Base-by-base conservation (phyloP, 2,113 vertebrate species). In the Syrrhaptes paradoxus region DNA sequence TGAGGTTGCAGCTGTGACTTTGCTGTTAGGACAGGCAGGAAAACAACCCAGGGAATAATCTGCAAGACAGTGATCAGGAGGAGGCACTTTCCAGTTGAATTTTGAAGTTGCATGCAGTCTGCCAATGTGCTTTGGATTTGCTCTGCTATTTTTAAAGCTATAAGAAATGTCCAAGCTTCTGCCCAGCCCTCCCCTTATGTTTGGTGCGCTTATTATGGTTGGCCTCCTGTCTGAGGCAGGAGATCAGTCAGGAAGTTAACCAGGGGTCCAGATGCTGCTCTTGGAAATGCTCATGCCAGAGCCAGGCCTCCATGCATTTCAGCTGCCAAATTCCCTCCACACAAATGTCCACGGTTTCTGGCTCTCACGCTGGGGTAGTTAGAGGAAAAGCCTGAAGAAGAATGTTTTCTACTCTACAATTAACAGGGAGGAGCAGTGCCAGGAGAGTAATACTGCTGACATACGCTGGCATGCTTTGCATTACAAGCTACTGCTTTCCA, bases 211-310 rank as follows among this genome's bases (percentile, higher is more conserved):
- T 97, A 90, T 57, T 66, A 2, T 87, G 75, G 82, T 48, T 97
- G 91, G 68, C 78, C 78, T 94, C 94, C 92, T 93, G 54, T 95
- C 62, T 88, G 46, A 97, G 93, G 96, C 89, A 97, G 87, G 90
- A 97, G 80, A 97, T 96, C 89, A 96, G 78, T 87, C 96, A 96
- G 92, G 88, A 97, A 96, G 83, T 96, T 96, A 96, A 97, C 88
- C 93, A 97, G 79, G 76, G 83, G 90, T 90, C 92, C 92, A 97
- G 96, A 98, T 97, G 95, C 94, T 92, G 72, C 85, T 93, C 93
- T 96, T 95, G 95, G 95, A 97, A 97, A 95, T 91, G 82, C 54
- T 96, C 73, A 55, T 95, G 94, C 83, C 78, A 93, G 85, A 94
- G 65, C 83, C 95, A 95, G 88, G 89, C 95, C 97, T 97, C 95